Base-by-base conservation (phyloP, 2,888 invertebrate genomes). In the Hipparchia semele region DNA sequence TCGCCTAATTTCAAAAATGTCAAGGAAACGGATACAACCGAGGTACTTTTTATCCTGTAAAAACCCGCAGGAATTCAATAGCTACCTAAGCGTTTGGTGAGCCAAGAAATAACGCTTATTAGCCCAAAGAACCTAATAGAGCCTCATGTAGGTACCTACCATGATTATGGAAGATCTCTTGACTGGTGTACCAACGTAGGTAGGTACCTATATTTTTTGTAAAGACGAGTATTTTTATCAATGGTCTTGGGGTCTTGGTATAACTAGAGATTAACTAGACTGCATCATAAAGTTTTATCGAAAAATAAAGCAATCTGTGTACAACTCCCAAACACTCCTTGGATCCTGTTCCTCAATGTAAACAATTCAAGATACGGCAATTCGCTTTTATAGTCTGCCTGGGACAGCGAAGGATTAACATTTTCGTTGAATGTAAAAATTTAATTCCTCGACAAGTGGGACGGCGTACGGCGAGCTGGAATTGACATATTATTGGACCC, bases 371-470 rank as follows among this genome's bases (percentile, higher is more conserved):
- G 90, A 90, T 88, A 86, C 85, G 80, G 84, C 86, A 87, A 90
- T 90, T 89, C 83, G 86, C 87, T 91, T 91, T 91, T 89, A 91
- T 88, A 83, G 86, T 83, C 82, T 85, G 81, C 86, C 82, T 83
- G 90, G 90, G 90, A 90, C 87, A 83, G 83, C 82, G 82, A 89
- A 87, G 88, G 90, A 90, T 91, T 91, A 91, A 89, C 87, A 88
- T 91, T 90, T 90, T 87, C 87, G 85, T 85, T 88, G 87, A 80
- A 89, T 89, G 87, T 91, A 87, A 89, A 92, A 91, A 91, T 91
- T 91, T 91, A 90, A 91, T 91, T 89, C 88, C 81, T 83, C 79
- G 80, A 86, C 88, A 85, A 87, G 86, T 88, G 87, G 86, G 87
- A 87, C 84, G 84, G 83, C 79, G 79, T 78, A 83, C 79, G 84